These are phyloP conservation scores for Tetramorium bicarinatum DNA, from an alignment of 2,888 invertebrate species.

Conservation along the genomic window DNA sequence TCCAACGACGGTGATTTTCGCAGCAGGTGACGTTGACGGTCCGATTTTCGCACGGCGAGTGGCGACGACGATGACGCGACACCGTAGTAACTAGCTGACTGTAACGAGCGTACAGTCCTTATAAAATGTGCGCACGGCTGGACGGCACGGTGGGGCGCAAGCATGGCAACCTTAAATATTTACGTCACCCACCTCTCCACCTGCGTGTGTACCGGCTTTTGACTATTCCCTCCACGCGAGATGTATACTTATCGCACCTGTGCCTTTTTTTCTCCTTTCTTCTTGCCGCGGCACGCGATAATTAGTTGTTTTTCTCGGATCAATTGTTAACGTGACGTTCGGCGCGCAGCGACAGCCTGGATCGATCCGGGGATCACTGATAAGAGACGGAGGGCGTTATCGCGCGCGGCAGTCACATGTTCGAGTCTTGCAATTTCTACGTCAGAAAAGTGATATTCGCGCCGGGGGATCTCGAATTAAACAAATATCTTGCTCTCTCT, in stretches of 20 bases:
- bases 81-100: conserved; percentile 64
- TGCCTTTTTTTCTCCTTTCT: neutral
- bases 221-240: neutral
- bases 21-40: conserved; percentile 1
- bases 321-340: neutral
- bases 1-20: conserved; percentile 1
- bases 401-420: neutral
- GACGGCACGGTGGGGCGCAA: conserved; percentile 78
- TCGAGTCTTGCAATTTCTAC: neutral
- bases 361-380: neutral
- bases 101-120: conserved; percentile 72
- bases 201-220: neutral
- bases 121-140: conserved; percentile 75
- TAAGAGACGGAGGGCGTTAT: neutral
- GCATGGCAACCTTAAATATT: conserved; percentile 77
- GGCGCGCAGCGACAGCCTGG: neutral
- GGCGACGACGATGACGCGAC: conserved; percentile 54
- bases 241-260: neutral
- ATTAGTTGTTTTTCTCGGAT: neutral
- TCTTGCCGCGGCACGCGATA: no score
- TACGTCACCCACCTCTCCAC: conserved; percentile 35
- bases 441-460: neutral
- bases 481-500: neutral
- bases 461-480: neutral
- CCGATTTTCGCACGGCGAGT: neutral